Evolutionary conservation across 2,797 vertebrate genomes (phyloP).

Genomic region (Gymnothorax reevesii): DNA sequence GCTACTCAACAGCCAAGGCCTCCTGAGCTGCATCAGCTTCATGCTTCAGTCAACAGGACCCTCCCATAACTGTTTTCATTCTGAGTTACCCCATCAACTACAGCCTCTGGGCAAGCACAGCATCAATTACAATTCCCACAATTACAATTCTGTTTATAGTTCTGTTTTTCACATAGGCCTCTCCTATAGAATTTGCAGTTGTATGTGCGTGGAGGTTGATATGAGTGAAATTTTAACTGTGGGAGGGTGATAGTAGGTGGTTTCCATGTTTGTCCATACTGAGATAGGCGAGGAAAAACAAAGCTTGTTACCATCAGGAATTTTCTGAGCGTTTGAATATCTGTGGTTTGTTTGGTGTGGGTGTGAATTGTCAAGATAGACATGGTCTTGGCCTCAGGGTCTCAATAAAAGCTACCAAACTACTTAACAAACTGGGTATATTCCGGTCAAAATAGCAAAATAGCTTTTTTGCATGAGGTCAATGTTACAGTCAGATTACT

Average conservation of each 20-base stretch:
- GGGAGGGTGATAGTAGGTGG: background rate
- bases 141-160: background rate
- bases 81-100: background rate
- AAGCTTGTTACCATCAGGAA: background rate
- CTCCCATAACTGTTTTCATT: background rate
- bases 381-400: too few species aligned
- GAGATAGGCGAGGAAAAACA: background rate
- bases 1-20: background rate
- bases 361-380: too few species aligned
- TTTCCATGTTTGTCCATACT: background rate
- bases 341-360: too few species aligned
- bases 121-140: too few species aligned
- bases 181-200: background rate
- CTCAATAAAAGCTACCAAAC: too few species aligned
- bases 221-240: background rate
- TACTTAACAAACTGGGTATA: too few species aligned
- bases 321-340: too few species aligned
- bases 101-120: background rate
- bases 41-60: background rate
- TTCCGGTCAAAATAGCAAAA: too few species aligned
- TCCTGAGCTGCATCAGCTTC: background rate
- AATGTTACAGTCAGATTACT: too few species aligned
- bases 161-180: background rate
- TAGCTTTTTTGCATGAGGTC: too few species aligned
- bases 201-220: background rate